Evolutionary conservation across 1,140 invertebrate species (phyloP).

Genomic region (Cephus cinctus): DNA sequence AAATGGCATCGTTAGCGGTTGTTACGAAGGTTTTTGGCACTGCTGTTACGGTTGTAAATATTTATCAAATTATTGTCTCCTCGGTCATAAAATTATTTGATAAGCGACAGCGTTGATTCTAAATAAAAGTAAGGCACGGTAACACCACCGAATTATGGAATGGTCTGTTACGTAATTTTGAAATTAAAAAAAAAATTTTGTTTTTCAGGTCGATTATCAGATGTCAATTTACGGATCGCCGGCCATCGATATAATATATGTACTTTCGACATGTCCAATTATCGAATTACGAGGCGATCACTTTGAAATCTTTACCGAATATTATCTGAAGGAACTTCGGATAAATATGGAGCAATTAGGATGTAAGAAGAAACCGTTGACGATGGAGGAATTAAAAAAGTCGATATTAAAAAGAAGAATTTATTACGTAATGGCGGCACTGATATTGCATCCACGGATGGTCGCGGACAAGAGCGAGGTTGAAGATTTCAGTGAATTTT

Average conservation of each 20-base stretch:
- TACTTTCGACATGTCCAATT: slow-evolving; percentile 45
- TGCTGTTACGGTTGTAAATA: not conserved
- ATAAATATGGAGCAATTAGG: slow-evolving; percentile 19
- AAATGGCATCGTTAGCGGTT: no score
- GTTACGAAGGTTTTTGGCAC: not conserved
- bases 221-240: slow-evolving; percentile 46
- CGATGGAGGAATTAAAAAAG: slow-evolving; percentile 20
- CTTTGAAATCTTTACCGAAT: slow-evolving; percentile 22
- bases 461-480: slow-evolving; percentile 21
- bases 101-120: no score
- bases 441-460: slow-evolving; percentile 30
- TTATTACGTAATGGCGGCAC: slow-evolving; percentile 16
- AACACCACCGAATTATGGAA: no score
- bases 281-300: slow-evolving; percentile 19
- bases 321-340: slow-evolving; percentile 19
- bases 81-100: no score
- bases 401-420: slow-evolving; percentile 25
- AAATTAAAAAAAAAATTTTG: not conserved
- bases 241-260: slow-evolving; percentile 52
- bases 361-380: slow-evolving; percentile 23
- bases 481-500: slow-evolving; percentile 14
- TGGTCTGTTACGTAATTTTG: no score
- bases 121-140: no score
- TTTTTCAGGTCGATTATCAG: slow-evolving; percentile 53
- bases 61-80: no score